Evolutionary conservation across 2,113 vertebrate species (phyloP).

Genomic region (Microcebus griseorufus): DNA sequence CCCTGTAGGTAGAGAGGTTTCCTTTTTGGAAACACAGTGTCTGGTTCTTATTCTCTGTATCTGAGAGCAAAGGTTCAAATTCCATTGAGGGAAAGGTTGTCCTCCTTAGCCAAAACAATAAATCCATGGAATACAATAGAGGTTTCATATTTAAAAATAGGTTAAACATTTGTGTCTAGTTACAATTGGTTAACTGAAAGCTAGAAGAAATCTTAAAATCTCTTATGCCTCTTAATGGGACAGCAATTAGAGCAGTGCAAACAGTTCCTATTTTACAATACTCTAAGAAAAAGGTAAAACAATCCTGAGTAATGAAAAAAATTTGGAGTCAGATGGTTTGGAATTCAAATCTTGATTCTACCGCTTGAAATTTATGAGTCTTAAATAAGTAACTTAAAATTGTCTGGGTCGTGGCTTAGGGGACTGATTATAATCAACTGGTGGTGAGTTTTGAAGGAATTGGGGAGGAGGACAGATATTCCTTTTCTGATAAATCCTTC

Average conservation of each 20-base stretch:
- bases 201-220: background rate
- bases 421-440: background rate
- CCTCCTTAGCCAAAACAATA: background rate
- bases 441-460: background rate
- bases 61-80: background rate
- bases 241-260: background rate
- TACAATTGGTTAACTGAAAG: background rate
- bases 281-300: background rate
- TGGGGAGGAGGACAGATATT: background rate
- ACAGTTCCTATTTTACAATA: background rate
- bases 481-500: background rate
- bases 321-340: background rate
- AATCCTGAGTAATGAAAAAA: background rate
- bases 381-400: background rate
- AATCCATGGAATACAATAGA: background rate
- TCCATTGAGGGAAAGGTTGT: background rate
- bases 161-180: background rate
- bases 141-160: background rate
- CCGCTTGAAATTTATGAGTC: background rate
- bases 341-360: background rate
- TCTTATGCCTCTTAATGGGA: background rate
- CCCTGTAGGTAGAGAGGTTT: background rate
- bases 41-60: background rate
- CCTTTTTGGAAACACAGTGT: background rate
- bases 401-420: background rate